Conservation (phyloP, 2,888 invertebrate genomes). For the Spilosoma lubricipeda region DNA sequence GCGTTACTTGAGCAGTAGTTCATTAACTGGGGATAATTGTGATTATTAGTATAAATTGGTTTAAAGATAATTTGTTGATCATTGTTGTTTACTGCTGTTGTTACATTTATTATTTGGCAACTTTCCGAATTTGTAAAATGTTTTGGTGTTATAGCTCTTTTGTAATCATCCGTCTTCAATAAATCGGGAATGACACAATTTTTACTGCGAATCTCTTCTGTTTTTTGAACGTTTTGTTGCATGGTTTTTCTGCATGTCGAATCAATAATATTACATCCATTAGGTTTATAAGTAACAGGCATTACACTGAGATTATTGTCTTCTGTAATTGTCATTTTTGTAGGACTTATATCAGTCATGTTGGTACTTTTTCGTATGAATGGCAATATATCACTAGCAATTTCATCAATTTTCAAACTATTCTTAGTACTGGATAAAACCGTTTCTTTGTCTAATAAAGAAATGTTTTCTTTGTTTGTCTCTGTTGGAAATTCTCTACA, state of each 20-base stretch:
- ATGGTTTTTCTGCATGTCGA: background rate
- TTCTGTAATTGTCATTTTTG: background rate
- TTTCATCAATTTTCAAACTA: background rate
- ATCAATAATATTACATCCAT: background rate
- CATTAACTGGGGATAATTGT: background rate
- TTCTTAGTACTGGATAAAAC: background rate
- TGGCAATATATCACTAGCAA: background rate
- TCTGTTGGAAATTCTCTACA: background rate
- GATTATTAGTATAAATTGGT: background rate
- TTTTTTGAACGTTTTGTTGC: background rate
- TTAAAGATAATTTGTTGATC: background rate
- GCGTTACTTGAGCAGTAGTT: conserved; percentile 11
- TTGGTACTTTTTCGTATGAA: background rate
- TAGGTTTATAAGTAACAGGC: background rate
- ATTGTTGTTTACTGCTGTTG: background rate
- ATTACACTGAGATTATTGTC: background rate
- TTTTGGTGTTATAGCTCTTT: background rate
- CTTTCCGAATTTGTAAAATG: background rate
- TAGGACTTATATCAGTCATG: background rate
- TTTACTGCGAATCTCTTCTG: background rate
- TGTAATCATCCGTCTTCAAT: background rate
- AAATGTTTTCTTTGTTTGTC: background rate
- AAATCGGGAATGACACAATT: background rate
- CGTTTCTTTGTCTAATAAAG: background rate
- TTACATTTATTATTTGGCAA: background rate